phyloP scores from a whole-genome alignment of 2,113 vertebrate genomes.

The Tragelaphus buxtoni region DNA sequence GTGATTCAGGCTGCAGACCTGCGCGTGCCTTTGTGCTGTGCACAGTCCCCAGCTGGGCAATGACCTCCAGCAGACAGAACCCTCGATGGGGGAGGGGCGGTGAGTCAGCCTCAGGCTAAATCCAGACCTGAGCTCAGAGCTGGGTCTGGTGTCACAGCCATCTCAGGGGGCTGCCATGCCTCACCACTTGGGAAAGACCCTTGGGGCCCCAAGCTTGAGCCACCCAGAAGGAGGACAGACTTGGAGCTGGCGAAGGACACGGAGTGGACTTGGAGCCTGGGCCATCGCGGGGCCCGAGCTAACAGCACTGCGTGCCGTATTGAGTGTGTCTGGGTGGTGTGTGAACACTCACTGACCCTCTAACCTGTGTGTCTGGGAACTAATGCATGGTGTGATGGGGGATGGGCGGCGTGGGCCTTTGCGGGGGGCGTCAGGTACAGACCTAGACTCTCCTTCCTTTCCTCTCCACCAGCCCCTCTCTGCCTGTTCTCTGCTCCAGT shows the following conservation, averaged over 20 bases:
- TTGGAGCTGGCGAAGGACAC: conserved; percentile 18
- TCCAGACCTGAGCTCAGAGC: conserved; percentile 65
- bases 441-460: background rate
- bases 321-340: conserved; percentile 10
- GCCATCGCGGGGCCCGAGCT: background rate
- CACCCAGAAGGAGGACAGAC: conserved; percentile 24
- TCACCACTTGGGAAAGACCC: background rate
- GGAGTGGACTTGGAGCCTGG: conserved; percentile 16
- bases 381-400: conserved; percentile 37
- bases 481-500: background rate
- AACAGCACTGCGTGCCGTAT: background rate
- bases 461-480: background rate
- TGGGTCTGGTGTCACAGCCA: background rate
- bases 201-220: background rate
- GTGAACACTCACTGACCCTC: background rate
- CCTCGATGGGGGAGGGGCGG: background rate
- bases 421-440: background rate
- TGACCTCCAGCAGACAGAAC: conserved; percentile 47
- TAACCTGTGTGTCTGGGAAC: background rate
- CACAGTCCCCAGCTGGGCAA: conserved; percentile 18
- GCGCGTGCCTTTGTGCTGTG: conserved; percentile 38
- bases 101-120: conserved; percentile 72
- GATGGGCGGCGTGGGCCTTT: fast-evolving
- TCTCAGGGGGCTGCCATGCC: conserved; percentile 4
- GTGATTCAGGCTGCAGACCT: conserved; percentile 29